A percentile compares a stretch with the other conserved stretches of the same genome.
Evolutionary conservation across 2,797 vertebrate species (phyloP).

Genomic region (Poeciliopsis turneri): DNA sequence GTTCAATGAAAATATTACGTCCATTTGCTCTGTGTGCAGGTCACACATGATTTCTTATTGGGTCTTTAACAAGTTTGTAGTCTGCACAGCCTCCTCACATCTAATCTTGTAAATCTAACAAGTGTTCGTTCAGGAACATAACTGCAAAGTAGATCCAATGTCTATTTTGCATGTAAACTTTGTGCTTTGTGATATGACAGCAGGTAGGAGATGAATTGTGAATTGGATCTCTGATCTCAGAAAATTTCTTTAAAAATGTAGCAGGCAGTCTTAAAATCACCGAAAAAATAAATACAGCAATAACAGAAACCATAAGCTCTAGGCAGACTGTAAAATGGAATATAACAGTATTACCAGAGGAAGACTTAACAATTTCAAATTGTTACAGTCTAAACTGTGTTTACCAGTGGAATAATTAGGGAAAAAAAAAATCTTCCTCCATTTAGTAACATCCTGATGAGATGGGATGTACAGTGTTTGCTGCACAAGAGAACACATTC

Average conservation of each 20-base stretch:
- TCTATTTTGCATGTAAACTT: background rate
- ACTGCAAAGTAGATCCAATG: no score
- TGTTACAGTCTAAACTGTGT: constrained; percentile 43
- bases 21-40: background rate
- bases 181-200: background rate
- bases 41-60: background rate
- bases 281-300: background rate
- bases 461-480: constrained; percentile 21
- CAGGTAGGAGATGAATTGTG: background rate
- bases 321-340: background rate
- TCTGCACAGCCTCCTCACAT: background rate
- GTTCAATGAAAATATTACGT: background rate
- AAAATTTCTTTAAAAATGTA: background rate
- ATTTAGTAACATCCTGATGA: constrained; percentile 40
- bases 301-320: background rate
- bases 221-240: background rate
- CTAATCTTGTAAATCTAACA: background rate
- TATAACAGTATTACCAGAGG: background rate
- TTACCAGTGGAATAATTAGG: constrained; percentile 43
- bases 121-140: background rate
- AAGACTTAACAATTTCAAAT: background rate
- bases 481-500: constrained; percentile 59
- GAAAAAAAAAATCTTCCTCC: constrained; percentile 25
- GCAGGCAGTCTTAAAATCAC: background rate
- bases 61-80: background rate